Conservation (phyloP, 2,113 vertebrate genomes). For the Nesospiza acunhae region DNA sequence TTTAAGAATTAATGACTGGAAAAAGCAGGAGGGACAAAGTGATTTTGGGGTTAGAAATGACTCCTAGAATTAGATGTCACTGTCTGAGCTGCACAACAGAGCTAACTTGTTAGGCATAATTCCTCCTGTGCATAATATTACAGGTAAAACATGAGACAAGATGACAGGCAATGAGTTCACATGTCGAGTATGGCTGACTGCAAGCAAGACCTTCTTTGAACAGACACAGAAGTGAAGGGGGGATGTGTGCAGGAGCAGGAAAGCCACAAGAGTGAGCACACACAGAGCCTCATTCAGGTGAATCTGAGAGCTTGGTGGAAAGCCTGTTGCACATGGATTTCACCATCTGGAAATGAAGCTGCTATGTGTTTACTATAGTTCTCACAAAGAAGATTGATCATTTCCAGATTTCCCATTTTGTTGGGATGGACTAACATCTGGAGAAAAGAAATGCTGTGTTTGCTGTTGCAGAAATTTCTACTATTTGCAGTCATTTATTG, state of each 20-base stretch:
- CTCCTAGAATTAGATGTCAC: not conserved
- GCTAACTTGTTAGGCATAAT: not conserved
- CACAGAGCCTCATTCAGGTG: constrained; percentile 60
- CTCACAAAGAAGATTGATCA: constrained; percentile 65
- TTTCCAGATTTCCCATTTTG: constrained; percentile 58
- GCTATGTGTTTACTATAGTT: constrained; percentile 52
- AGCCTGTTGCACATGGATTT: not conserved
- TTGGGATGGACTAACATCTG: constrained; percentile 46
- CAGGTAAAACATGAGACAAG: not conserved
- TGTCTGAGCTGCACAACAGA: not conserved
- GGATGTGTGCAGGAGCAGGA: not conserved
- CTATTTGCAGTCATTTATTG: not conserved
- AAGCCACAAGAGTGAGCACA: not conserved
- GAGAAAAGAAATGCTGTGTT: constrained; percentile 2
- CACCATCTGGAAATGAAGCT: constrained; percentile 64
- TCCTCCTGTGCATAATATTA: not conserved
- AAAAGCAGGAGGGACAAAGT: not conserved
- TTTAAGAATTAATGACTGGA: not conserved
- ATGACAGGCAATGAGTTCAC: not conserved
- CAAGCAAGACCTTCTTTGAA: not conserved
- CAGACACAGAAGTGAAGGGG: not conserved
- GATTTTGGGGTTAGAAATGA: not conserved
- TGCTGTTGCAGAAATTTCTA: constrained; percentile 16
- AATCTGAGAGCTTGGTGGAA: not conserved
- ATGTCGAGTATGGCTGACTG: not conserved